Percentiles rank a stretch among this genome's conserved stretches.
Evolutionary conservation across 2,113 vertebrate genomes (phyloP).

Genomic region (Crotalus viridis): DNA sequence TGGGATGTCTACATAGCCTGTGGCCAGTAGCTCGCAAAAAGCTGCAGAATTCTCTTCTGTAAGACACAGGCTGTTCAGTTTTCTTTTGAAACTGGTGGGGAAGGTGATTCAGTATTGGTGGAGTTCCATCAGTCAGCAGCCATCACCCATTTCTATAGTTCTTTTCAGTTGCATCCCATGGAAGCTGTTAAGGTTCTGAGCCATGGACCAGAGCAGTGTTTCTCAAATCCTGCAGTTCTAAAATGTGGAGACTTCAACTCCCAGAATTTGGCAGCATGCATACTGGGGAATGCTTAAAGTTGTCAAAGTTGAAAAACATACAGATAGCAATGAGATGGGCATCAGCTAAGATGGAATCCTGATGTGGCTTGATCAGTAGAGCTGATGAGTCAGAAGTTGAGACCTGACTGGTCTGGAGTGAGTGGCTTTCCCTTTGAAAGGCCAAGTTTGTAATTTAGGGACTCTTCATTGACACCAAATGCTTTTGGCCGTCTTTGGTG

Average conservation of each 20-base stretch:
- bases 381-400: not conserved
- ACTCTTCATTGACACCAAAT: not conserved
- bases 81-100: not conserved
- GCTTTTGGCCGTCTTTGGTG: not conserved
- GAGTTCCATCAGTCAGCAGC: not conserved
- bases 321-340: not conserved
- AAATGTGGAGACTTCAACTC: not conserved
- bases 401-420: not conserved
- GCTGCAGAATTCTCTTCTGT: not conserved
- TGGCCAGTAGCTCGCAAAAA: not conserved
- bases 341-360: not conserved
- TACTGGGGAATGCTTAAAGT: not conserved
- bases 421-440: not conserved
- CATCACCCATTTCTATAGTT: not conserved
- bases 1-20: not conserved
- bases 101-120: not conserved
- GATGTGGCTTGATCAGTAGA: not conserved
- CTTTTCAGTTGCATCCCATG: not conserved
- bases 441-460: not conserved
- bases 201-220: not conserved
- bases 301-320: not conserved
- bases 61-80: not conserved
- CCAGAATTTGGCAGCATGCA: not conserved
- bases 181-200: not conserved
- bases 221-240: not conserved